Base-by-base conservation (phyloP, 2,797 vertebrate genomes). In the Eupleurogrammus muticus region DNA sequence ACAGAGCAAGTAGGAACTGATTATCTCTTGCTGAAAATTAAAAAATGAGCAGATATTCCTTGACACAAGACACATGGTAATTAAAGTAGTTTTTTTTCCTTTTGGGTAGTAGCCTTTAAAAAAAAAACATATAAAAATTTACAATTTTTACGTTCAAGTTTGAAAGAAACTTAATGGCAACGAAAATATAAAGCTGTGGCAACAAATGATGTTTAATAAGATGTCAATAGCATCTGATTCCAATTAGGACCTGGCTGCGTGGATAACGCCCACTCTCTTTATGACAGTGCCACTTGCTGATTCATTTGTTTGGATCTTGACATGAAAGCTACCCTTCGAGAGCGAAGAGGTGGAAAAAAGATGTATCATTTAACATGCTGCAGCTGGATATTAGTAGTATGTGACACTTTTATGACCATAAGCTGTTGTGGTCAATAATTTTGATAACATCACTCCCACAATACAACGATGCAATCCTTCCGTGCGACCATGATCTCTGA, bases 1-100 rank as follows among this genome's bases (percentile, higher is more conserved):
- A 35, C 28, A 64, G 40, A 21, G 13, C 9, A 24, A 63, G 24
- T 4, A 70, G 66, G 10, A 73, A 82, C 66, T 73, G 55, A 79
- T 74, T 64, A 74, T 71, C 60, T 51, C 2, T 48, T n/a, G n/a
- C 47, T 60, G 4, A 73, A 63, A 58, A 58, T 57, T 47, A 60
- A 3, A 34, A 54, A 14, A 9, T 1, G 28, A 66, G 44, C 24
- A 34, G 11, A 9, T 42, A 35, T 47, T 69, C 38, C 21, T 24
- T 47, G 19, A 6, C 19, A 46, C 4, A 35, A 52, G 20, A 14
- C 34, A 35, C 49, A 14, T 5, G 40, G 6, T 61, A 10, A 62
- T 52, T 17, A 44, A 44, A 44, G 40, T 51, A 4, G 11, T 21
- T 59, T 57, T 10, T n/a, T 0, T 16, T n/a, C n/a, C n/a, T 12